These are phyloP conservation scores for Ennomos quercinarius DNA, from an alignment of 2,888 invertebrate species.

Conservation along the genomic window DNA sequence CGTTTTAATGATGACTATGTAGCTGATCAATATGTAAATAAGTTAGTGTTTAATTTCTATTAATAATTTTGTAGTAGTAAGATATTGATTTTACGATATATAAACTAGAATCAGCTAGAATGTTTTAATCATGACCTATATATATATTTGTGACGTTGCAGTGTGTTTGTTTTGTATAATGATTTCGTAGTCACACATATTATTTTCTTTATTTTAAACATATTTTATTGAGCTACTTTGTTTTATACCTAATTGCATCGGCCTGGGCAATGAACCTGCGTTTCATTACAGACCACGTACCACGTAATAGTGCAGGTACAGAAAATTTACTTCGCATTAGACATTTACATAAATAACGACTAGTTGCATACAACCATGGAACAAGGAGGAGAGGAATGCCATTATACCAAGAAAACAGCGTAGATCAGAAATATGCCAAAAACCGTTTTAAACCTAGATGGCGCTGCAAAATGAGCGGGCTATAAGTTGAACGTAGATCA, in stretches of 20 bases:
- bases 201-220: slow-evolving; percentile 17
- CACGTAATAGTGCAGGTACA: no score
- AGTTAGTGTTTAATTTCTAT: slow-evolving; percentile 68
- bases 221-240: slow-evolving; percentile 21
- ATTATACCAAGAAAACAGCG: no score
- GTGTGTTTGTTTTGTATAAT: slow-evolving; percentile 12
- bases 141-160: slow-evolving; percentile 29
- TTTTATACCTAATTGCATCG: not conserved
- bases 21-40: slow-evolving; percentile 68
- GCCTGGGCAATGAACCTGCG: not conserved
- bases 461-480: no score
- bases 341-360: no score
- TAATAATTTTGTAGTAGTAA: slow-evolving; percentile 56
- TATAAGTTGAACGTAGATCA: no score
- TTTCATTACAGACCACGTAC: no score
- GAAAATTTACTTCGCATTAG: no score
- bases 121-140: slow-evolving; percentile 54
- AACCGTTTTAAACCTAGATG: no score
- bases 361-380: no score
- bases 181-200: slow-evolving; percentile 11
- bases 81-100: slow-evolving; percentile 41
- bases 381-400: no score
- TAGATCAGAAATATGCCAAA: no score
- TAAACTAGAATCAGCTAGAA: slow-evolving; percentile 68
- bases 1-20: slow-evolving; percentile 49